phyloP scores from a whole-genome alignment of 2,888 invertebrate genomes.

The Drosophila yooni region DNA sequence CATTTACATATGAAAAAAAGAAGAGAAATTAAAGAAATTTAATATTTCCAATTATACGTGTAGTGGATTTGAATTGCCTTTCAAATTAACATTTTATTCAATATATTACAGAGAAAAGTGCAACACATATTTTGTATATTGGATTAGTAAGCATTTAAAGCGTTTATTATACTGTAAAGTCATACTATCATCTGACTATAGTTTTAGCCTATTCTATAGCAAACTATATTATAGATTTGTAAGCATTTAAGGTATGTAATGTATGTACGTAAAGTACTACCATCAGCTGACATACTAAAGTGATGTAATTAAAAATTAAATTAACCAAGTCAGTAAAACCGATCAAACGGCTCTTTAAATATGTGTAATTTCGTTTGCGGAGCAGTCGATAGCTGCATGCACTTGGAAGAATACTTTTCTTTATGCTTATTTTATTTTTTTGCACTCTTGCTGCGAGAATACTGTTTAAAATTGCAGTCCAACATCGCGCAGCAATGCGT shows the following conservation, averaged over 20 bases:
- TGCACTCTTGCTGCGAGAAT: constrained; percentile 31
- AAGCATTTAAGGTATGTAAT: neutral
- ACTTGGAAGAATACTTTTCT: neutral
- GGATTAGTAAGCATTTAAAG: neutral
- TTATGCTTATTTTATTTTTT: constrained; percentile 4
- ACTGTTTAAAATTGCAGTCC: constrained; percentile 27
- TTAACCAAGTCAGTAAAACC: neutral
- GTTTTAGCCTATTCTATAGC: neutral
- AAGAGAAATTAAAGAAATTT: neutral
- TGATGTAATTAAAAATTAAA: no score
- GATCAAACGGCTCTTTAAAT: neutral
- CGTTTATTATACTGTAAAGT: neutral
- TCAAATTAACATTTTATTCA: neutral
- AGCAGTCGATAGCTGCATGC: constrained; percentile 11
- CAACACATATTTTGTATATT: neutral
- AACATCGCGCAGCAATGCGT: constrained; percentile 25
- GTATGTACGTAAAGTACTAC: neutral
- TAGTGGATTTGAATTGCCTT: neutral
- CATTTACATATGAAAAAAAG: neutral
- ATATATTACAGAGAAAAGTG: neutral
- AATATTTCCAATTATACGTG: neutral
- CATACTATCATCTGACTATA: neutral
- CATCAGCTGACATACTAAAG: neutral
- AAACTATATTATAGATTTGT: neutral
- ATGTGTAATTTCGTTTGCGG: neutral